phyloP scores from a whole-genome alignment of 2,113 vertebrate species.

The Tauraco erythrolophus region DNA sequence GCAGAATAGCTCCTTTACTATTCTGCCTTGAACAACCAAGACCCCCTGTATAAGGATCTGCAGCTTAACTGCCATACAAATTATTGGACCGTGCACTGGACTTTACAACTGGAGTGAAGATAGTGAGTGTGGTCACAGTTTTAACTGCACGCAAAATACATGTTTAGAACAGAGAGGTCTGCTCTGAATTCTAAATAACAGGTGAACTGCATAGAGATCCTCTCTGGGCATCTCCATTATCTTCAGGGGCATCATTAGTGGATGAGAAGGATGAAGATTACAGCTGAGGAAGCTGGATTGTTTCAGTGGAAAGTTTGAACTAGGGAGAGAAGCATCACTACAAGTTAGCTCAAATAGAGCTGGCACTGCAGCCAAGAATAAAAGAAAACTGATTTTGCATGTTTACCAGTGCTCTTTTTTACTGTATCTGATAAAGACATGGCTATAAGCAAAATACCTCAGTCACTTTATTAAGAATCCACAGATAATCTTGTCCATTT shows the following conservation, averaged over 20 bases:
- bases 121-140: background rate
- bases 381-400: background rate
- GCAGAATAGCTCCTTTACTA: no score
- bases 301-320: background rate
- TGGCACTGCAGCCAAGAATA: background rate
- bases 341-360: background rate
- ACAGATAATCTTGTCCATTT: background rate
- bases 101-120: background rate
- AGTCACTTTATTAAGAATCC: background rate
- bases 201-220: background rate
- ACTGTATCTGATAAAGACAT: background rate
- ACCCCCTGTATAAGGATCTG: rapidly evolving
- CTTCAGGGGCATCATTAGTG: background rate
- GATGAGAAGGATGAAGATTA: background rate
- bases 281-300: background rate
- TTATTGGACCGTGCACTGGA: background rate
- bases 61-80: background rate
- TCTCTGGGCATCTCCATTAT: background rate
- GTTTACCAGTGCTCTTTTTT: background rate
- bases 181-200: background rate
- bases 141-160: background rate
- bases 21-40: background rate
- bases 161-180: background rate
- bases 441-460: background rate
- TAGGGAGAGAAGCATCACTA: background rate